Evolutionary conservation across 1,140 invertebrate species (phyloP).

Genomic region (Mactra quadrangularis): DNA sequence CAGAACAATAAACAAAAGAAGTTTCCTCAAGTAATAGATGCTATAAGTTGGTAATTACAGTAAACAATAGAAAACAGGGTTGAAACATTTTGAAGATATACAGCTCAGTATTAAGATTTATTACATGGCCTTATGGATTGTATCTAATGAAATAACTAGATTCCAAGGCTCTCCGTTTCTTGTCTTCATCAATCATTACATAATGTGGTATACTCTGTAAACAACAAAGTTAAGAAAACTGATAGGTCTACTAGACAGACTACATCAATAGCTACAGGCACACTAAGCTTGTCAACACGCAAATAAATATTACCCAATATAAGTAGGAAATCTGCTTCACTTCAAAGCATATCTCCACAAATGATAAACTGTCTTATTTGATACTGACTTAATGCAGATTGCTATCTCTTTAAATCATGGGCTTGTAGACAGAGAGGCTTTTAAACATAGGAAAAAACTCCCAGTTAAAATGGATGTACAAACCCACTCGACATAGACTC

Average conservation of each 20-base stretch:
- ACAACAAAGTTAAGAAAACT: conserved; percentile 29
- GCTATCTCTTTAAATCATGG: conserved; percentile 54
- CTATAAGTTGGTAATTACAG: too few relatives aligned
- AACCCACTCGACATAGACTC: too few relatives aligned
- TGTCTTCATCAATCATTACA: conserved; percentile 42
- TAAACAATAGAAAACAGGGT: too few relatives aligned
- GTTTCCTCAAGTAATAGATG: too few relatives aligned
- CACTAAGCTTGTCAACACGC: conserved; percentile 25
- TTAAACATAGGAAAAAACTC: conserved; percentile 25
- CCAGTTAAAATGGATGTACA: not conserved
- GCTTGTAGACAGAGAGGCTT: conserved; percentile 42
- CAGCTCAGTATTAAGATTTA: too few relatives aligned
- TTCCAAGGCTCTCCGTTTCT: not conserved
- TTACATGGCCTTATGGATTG: not conserved
- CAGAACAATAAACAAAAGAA: too few relatives aligned
- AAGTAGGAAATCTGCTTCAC: conserved; percentile 25
- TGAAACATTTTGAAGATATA: too few relatives aligned
- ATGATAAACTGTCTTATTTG: conserved; percentile 47
- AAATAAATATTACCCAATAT: conserved; percentile 60
- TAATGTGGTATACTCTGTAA: conserved; percentile 35
- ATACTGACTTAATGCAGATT: conserved; percentile 50
- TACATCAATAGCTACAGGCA: conserved; percentile 42
- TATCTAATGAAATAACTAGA: not conserved
- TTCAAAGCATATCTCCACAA: conserved; percentile 43
- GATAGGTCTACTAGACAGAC: conserved; percentile 26